Base-by-base conservation (phyloP, 2,113 vertebrate genomes). In the Callionymus lyra region DNA sequence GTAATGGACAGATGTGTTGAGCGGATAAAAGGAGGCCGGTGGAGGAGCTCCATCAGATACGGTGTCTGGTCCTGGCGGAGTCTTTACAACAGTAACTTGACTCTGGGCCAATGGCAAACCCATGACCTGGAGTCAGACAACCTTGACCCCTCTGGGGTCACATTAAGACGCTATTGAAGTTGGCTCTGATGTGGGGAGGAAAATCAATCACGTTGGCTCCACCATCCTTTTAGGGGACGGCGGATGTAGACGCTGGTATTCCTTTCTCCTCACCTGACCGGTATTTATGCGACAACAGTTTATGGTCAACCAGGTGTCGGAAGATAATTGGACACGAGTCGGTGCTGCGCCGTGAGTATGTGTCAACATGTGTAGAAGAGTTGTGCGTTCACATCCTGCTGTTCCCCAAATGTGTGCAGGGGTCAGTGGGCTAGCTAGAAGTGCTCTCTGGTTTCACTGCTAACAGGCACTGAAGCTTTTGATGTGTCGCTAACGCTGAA, bases 371-470 rank as follows among this genome's bases (percentile, higher is more conserved):
- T 52, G 57, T 56, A 45, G 27, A 56, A 43, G 32, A 50, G 47
- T 0, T 43, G 49, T 51, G 58, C 64, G 55, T 11, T 48, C 57
- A 10, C 13, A 14, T 50, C 58, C 56, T 16, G 44, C 63, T 56
- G 54, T 42, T 50, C 50, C 47, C 50, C 61, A 56, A 13, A 56
- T 56, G 47, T 39, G 27, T 51, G 45, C 35, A 38, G 3, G 12
- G 68, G 54, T 70, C 71, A 61, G 35, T 8, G 32, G 63, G 42
- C 39, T 46, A 45, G 57, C 55, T 48, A 51, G 38, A 58, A 57
- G 39, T 1, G 27, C 60, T 66, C 70, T 82, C 72, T 56, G 39
- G 59, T 82, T 80, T 66, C 60, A 70, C 34, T 14, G 46, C 55
- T 65, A 72, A 56, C 57, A 47, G 65, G 48, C 41, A 6, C 47